phyloP scores from a whole-genome alignment of 2,797 vertebrate genomes.

The Xiphophorus birchmanni region DNA sequence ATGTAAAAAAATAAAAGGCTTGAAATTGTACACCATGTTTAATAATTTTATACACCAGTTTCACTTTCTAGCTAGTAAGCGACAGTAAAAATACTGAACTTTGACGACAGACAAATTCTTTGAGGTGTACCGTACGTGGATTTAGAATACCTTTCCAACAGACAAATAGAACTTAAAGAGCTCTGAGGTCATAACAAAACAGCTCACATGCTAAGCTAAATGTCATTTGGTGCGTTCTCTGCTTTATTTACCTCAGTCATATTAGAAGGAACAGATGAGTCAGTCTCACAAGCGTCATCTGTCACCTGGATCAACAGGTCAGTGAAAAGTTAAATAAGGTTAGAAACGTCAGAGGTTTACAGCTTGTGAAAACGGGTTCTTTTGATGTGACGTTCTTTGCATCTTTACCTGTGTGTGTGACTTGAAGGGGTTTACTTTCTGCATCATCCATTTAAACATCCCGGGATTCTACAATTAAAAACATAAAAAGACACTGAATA shows the following conservation, averaged over 20 bases:
- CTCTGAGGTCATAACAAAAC: neutral
- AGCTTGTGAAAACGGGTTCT: neutral
- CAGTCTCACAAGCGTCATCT: constrained; percentile 20
- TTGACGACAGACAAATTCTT: neutral
- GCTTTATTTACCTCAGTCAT: constrained; percentile 5
- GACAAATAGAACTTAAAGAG: neutral
- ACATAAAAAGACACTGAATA: neutral
- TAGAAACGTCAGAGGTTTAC: too few species aligned
- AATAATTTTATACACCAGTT: neutral
- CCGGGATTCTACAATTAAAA: constrained; percentile 57
- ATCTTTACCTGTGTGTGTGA: constrained; percentile 56
- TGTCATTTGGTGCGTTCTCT: neutral
- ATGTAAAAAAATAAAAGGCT: neutral
- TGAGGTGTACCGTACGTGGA: neutral
- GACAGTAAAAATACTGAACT: neutral
- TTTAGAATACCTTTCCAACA: neutral
- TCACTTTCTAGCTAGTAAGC: neutral
- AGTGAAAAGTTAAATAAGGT: neutral
- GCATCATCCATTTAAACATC: constrained; percentile 61
- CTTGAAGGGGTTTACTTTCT: constrained; percentile 72
- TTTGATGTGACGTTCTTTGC: too few species aligned
- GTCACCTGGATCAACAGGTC: constrained; percentile 2
- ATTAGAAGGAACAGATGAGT: neutral
- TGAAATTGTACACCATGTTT: neutral
- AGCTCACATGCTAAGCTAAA: neutral